These are phyloP conservation scores for Plestiodon gilberti DNA, from an alignment of 2,113 vertebrate species.

Conservation along the genomic window DNA sequence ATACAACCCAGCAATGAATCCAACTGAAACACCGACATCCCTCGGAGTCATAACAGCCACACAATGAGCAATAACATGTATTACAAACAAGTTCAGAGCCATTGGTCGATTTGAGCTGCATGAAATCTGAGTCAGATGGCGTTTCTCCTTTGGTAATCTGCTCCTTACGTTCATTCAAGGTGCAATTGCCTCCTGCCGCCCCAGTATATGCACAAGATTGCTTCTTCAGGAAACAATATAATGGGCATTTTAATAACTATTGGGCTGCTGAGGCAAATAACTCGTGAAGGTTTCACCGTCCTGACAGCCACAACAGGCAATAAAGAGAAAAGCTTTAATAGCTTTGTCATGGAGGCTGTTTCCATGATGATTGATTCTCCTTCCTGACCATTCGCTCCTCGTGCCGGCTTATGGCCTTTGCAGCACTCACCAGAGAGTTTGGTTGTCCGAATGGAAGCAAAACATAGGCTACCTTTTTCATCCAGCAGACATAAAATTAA, in stretches of 20 bases:
- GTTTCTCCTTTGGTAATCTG: constrained; percentile 42
- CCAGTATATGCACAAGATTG: constrained; percentile 34
- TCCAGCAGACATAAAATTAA: not conserved
- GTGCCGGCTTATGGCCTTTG: not conserved
- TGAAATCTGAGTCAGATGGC: constrained; percentile 41
- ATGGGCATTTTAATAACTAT: constrained; percentile 55
- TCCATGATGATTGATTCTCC: not conserved
- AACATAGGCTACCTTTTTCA: not conserved
- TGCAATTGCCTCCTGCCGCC: constrained; percentile 41
- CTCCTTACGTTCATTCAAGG: constrained; percentile 39
- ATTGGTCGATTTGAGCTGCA: constrained; percentile 52
- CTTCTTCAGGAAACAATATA: constrained; percentile 48
- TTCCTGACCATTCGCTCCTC: not conserved
- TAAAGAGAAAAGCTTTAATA: not conserved
- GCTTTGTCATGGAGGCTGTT: not conserved
- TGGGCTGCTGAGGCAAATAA: constrained; percentile 45
- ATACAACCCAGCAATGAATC: constrained; percentile 5
- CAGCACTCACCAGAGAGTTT: not conserved
- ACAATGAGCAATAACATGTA: constrained; percentile 25
- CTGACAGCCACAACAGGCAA: constrained; percentile 1
- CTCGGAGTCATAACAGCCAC: constrained; percentile 27
- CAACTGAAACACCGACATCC: constrained; percentile 25
- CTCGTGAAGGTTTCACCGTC: constrained; percentile 21
- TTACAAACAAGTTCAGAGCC: constrained; percentile 16
- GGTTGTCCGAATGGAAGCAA: not conserved